Evolutionary conservation across 2,888 invertebrate genomes (phyloP).

Genomic region (Megaustenia siamemsis): DNA sequence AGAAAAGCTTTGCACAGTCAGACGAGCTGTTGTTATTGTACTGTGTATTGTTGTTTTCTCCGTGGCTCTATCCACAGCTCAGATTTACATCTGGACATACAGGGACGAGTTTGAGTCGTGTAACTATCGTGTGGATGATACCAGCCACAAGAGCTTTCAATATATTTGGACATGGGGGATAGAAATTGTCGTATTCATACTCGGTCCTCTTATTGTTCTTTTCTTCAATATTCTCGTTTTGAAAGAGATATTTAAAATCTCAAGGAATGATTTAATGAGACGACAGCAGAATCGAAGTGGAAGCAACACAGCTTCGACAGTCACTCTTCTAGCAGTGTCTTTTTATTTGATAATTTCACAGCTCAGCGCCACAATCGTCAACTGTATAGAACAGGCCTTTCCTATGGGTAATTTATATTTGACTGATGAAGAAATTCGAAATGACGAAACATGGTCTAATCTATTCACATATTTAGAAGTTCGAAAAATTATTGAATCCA

Average conservation of each 20-base stretch:
- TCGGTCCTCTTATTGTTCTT: constrained; percentile 69
- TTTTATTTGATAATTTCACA: constrained; percentile 76
- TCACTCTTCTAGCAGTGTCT: constrained; percentile 74
- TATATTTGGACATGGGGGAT: constrained; percentile 68
- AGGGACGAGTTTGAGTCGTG: constrained; percentile 57
- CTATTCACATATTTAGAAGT: constrained; percentile 64
- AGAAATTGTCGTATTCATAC: constrained; percentile 67
- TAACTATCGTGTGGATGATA: constrained; percentile 55
- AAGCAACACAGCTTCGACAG: constrained; percentile 67
- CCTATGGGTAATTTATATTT: constrained; percentile 61
- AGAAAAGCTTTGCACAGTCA: constrained; percentile 69
- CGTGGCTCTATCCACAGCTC: constrained; percentile 62
- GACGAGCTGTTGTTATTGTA: constrained; percentile 64
- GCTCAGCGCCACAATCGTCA: constrained; percentile 72
- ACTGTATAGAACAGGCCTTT: constrained; percentile 60
- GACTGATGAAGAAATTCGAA: constrained; percentile 64
- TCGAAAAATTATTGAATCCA: constrained; percentile 71
- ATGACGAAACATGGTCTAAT: constrained; percentile 67
- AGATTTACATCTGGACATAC: constrained; percentile 72
- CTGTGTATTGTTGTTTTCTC: constrained; percentile 56
- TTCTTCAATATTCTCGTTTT: constrained; percentile 73
- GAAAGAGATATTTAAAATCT: constrained; percentile 68
- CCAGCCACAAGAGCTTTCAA: constrained; percentile 59
- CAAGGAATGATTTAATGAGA: constrained; percentile 58
- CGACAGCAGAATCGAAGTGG: constrained; percentile 57